These are phyloP conservation scores for Falco cherrug DNA, from an alignment of 2,797 vertebrate genomes.

Conservation along the genomic window DNA sequence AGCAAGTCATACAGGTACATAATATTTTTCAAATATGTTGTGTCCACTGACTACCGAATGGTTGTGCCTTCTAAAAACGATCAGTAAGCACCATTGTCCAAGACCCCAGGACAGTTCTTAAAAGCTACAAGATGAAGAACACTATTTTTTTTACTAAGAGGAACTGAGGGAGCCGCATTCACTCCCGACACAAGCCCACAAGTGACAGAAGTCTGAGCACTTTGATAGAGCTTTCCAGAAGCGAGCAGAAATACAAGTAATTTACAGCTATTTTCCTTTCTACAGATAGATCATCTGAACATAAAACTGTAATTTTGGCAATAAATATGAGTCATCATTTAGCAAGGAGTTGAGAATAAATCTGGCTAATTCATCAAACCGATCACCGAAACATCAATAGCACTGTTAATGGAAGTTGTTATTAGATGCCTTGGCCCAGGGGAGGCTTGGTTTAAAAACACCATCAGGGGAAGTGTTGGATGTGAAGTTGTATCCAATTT, in stretches of 20 bases:
- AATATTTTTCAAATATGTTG: slow-evolving; percentile 34
- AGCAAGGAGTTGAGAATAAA: neutral
- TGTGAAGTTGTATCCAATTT: neutral
- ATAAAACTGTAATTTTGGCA: slow-evolving; percentile 12
- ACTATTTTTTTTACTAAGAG: neutral
- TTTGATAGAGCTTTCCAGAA: neutral
- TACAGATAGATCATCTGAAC: slow-evolving; percentile 9
- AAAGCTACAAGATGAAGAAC: slow-evolving; percentile 12
- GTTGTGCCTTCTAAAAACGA: neutral
- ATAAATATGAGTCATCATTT: slow-evolving; percentile 34
- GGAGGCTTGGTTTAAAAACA: neutral
- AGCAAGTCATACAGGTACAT: slow-evolving; percentile 1
- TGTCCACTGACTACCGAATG: slow-evolving; percentile 10
- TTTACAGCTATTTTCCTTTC: slow-evolving; percentile 8
- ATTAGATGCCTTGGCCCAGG: neutral
- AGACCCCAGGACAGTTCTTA: neutral
- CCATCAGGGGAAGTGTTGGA: neutral
- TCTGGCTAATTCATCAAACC: slow-evolving; percentile 1
- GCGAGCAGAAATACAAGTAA: neutral
- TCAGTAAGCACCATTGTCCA: slow-evolving; percentile 32
- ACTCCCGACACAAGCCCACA: neutral
- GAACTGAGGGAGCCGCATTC: neutral
- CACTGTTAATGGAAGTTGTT: slow-evolving; percentile 28
- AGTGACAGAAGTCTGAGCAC: neutral
- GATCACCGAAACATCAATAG: neutral